These are phyloP conservation scores for Helostoma temminkii DNA, from an alignment of 2,797 vertebrate genomes.

Conservation along the genomic window DNA sequence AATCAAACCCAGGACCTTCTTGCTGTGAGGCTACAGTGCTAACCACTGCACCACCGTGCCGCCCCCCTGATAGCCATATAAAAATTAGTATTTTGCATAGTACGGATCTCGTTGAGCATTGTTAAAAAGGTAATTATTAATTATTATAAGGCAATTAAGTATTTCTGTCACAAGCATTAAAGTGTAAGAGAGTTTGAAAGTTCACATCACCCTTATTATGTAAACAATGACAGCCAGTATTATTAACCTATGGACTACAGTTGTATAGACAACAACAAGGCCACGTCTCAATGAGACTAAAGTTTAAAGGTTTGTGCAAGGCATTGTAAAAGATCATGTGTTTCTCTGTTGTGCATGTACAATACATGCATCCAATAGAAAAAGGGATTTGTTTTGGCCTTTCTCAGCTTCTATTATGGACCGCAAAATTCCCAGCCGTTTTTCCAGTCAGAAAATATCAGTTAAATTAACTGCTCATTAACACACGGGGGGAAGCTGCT, in stretches of 20 bases:
- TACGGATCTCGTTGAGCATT: too few species aligned
- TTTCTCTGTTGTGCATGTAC: too few species aligned
- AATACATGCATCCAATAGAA: too few species aligned
- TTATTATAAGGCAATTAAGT: too few species aligned
- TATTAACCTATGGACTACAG: constrained; percentile 57
- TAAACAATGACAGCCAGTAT: constrained; percentile 60
- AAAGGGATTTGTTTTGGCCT: constrained; percentile 9
- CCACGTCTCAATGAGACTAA: too few species aligned
- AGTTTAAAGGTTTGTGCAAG: constrained; percentile 18
- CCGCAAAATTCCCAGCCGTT: background rate
- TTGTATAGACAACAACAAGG: too few species aligned
- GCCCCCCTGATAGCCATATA: too few species aligned
- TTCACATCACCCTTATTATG: constrained; percentile 65
- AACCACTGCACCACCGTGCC: too few species aligned
- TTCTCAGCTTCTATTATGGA: constrained; percentile 3
- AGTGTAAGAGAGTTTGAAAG: constrained; percentile 61
- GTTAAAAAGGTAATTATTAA: constrained; percentile 71
- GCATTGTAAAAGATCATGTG: too few species aligned
- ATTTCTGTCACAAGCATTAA: constrained; percentile 54
- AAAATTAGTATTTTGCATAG: too few species aligned
- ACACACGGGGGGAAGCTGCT: constrained; percentile 44
- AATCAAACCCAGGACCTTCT: too few species aligned
- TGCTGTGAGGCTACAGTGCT: too few species aligned
- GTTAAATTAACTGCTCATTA: constrained; percentile 31
- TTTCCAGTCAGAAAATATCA: constrained; percentile 29